A percentile compares a stretch with the other conserved stretches of the same genome.
Conservation (phyloP, 2,113 vertebrate species). For the Misgurnus mizolepis region DNA sequence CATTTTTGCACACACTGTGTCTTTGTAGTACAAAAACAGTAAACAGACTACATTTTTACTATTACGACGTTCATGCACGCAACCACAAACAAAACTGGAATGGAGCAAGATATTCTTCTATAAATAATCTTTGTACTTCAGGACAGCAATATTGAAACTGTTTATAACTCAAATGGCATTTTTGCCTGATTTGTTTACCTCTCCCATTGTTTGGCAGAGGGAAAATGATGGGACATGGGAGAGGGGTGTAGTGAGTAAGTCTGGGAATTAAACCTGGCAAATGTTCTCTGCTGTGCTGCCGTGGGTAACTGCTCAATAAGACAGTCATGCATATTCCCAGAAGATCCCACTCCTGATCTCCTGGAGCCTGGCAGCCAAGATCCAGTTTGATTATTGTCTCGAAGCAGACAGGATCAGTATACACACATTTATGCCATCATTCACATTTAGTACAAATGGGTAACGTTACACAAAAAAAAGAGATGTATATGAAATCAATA, state of each 20-base stretch:
- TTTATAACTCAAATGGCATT: neutral
- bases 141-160: no score
- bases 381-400: conserved; percentile 42
- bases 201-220: neutral
- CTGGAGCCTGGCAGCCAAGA: conserved; percentile 60
- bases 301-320: conserved; percentile 48
- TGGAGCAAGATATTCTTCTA: no score
- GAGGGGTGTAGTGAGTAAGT: neutral
- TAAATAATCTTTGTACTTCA: no score
- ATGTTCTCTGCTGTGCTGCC: neutral
- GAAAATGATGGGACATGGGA: conserved; percentile 13
- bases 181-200: conserved; percentile 16
- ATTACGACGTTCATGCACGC: no score
- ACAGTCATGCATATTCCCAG: conserved; percentile 45
- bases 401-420: neutral
- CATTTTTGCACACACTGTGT: no score
- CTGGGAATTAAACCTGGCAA: conserved; percentile 21
- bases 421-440: neutral
- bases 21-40: no score
- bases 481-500: neutral
- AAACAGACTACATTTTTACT: no score
- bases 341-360: conserved; percentile 49
- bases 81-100: no score
- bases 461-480: neutral
- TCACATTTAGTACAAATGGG: no score